Evolutionary conservation across 1,140 invertebrate genomes (phyloP).

Genomic region (Pseudomyrmex concolor): DNA sequence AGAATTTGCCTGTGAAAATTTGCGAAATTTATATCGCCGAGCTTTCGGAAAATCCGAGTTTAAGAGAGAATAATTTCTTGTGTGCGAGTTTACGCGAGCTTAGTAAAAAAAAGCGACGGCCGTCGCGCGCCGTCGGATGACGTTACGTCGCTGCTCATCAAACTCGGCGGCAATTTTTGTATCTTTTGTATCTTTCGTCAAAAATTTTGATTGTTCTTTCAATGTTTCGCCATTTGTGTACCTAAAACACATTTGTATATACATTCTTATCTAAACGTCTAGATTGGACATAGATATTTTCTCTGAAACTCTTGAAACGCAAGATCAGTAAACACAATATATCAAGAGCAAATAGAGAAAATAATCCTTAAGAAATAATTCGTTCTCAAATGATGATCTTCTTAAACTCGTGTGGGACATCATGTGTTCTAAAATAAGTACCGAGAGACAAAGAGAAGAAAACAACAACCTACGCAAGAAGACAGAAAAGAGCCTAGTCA

Average conservation of each 20-base stretch:
- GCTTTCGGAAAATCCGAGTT: conserved; percentile 15
- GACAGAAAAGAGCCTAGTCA: conserved; percentile 17
- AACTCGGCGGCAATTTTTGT: background rate
- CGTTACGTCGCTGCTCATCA: background rate
- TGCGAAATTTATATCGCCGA: conserved; percentile 12
- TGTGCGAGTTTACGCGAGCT: background rate
- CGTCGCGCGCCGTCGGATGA: conserved; percentile 33
- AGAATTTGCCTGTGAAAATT: background rate
- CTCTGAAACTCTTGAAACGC: background rate
- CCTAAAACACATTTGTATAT: too few species aligned
- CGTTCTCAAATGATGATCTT: too few species aligned
- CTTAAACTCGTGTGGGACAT: background rate
- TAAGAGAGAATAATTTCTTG: background rate
- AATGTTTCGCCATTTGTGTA: too few species aligned
- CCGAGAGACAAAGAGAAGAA: background rate
- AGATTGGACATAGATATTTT: background rate
- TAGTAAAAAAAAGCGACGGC: conserved; percentile 20
- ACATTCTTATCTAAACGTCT: background rate
- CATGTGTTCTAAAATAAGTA: background rate
- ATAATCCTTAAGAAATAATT: too few species aligned
- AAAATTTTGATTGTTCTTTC: background rate
- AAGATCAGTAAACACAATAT: too few species aligned
- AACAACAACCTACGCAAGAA: background rate
- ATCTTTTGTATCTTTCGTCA: background rate
- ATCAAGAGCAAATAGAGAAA: too few species aligned